Evolutionary conservation across 2,113 vertebrate species (phyloP).

Genomic region (Fregata magnificens): DNA sequence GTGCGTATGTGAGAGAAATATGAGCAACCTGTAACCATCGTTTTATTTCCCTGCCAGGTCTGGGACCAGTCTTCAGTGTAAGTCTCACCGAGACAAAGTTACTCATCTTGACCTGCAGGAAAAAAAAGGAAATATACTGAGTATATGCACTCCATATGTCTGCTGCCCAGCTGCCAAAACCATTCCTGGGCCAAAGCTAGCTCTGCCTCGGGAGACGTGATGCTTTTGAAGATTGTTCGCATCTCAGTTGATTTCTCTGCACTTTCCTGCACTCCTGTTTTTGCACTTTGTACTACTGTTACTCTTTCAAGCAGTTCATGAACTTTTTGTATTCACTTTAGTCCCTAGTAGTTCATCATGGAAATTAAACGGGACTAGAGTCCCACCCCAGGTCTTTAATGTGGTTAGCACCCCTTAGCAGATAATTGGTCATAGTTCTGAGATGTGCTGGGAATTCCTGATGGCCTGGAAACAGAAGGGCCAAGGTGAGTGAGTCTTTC

Average conservation of each 20-base stretch:
- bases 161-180: conserved; percentile 14
- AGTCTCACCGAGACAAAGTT: conserved; percentile 66
- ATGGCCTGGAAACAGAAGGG: conserved; percentile 61
- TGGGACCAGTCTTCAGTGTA: conserved; percentile 97
- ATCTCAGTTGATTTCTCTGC: conserved; percentile 64
- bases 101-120: conserved; percentile 74
- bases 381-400: conserved; percentile 43
- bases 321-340: conserved; percentile 74
- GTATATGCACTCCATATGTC: conserved; percentile 16
- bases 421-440: neutral
- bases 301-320: conserved; percentile 71
- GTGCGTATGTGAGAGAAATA: neutral
- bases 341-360: conserved; percentile 56
- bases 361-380: conserved; percentile 38
- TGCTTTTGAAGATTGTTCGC: neutral
- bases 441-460: conserved; percentile 55
- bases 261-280: conserved; percentile 69
- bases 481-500: conserved; percentile 28
- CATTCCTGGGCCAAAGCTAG: conserved; percentile 30
- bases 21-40: neutral
- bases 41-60: conserved; percentile 66
- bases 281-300: conserved; percentile 75
- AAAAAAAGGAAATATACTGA: conserved; percentile 64
- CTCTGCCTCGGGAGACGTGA: neutral
- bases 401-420: conserved; percentile 35